Base-by-base conservation (phyloP, 2,797 vertebrate species). In the Masticophis lateralis region DNA sequence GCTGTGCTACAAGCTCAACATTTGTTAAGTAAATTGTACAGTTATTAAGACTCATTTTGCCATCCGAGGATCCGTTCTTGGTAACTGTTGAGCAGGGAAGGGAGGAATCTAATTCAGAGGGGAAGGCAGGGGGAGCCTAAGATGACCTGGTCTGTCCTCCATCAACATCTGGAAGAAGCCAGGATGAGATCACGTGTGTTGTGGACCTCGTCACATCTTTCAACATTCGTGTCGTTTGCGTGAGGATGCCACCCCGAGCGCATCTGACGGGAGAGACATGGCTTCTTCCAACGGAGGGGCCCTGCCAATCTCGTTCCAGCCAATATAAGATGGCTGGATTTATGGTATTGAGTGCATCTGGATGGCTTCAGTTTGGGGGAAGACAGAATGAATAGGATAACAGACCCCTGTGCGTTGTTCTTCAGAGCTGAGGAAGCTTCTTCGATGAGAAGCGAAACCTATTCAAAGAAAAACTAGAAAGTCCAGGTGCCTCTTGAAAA, bases 1-100 rank as follows among this genome's bases (percentile, higher is more conserved):
- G 87, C 94, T 96, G 96, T 96, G 92, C 93, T 96, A 96, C 95
- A 95, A 92, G 95, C 92, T 95, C 43, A 32, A 95, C 95, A 96
- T 96, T 95, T 96, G 96, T 97, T 96, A 96, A 95, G 96, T 97
- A 96, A 97, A 97, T 96, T 95, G 96, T 96, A 87, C 95, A 93
- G 86, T 97, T 96, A 96, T 97, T 97, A 97, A 96, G 94, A 97
- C 90, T 63, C 93, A 96, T 92, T 86, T 86, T 16, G 8, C 90
- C 91, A 95, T 93, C 89, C 37, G 13, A 2, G 74, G 89, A 74
- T 96, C 95, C 87, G 53, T 96, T 94, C 66, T 1, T 66, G 87
- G 37, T 22, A 66, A 91, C 86, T 28, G 57, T 16, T 57, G 56
- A 11, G 87, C 74, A 66, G 51, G 13, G 20, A 5, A n/a, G 57